Conservation (phyloP, 2,797 vertebrate genomes). For the Protosalanx chinensis region DNA sequence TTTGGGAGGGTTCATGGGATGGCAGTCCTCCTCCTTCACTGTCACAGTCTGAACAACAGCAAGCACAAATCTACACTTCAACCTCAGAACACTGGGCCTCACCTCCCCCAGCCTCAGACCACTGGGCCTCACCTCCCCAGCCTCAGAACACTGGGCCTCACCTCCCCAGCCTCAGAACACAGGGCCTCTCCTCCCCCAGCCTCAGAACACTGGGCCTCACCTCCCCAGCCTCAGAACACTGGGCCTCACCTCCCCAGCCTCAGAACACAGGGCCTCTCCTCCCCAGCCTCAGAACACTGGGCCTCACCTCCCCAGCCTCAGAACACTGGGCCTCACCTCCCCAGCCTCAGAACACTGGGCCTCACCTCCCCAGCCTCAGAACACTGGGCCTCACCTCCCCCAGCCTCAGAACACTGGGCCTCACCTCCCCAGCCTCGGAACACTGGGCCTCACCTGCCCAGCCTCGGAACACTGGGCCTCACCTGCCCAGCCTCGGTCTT, state of each 20-base stretch:
- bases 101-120: slow-evolving; percentile 32
- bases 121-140: slow-evolving; percentile 55
- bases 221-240: too few species aligned
- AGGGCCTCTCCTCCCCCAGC: too few species aligned
- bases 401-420: neutral
- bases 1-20: slow-evolving; percentile 49
- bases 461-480: slow-evolving; percentile 23
- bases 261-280: slow-evolving; percentile 12
- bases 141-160: slow-evolving; percentile 38
- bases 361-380: slow-evolving; percentile 68
- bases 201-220: too few species aligned
- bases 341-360: too few species aligned
- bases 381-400: neutral
- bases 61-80: neutral
- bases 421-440: slow-evolving; percentile 62
- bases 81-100: neutral
- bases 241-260: slow-evolving; percentile 61
- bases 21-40: slow-evolving; percentile 72
- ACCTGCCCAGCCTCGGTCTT: slow-evolving; percentile 72
- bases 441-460: neutral
- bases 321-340: slow-evolving; percentile 71
- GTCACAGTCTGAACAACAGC: slow-evolving; percentile 56
- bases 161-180: neutral
- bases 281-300: too few species aligned
- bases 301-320: slow-evolving; percentile 64